Evolutionary conservation across 1,140 invertebrate genomes (phyloP).

Genomic region (Steinernema feltiae): DNA sequence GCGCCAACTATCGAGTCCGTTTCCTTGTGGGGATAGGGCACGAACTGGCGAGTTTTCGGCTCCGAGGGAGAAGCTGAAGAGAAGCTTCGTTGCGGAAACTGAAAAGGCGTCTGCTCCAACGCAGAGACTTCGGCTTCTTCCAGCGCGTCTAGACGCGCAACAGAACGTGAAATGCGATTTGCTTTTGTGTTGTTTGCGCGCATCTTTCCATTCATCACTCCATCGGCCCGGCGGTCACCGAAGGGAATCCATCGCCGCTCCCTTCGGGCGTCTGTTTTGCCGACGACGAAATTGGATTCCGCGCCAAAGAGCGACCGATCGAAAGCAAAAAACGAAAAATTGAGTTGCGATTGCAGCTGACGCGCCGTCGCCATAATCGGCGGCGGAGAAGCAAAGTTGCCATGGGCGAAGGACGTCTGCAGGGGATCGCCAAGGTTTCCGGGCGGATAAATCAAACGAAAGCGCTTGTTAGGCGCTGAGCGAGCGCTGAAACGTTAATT

Average conservation of each 20-base stretch:
- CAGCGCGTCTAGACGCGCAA: not conserved
- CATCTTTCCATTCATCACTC: not conserved
- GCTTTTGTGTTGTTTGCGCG: not conserved
- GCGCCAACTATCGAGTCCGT: too few species aligned
- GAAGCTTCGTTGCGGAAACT: too few species aligned
- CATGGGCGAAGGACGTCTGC: not conserved
- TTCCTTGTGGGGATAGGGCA: too few species aligned
- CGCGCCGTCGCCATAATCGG: too few species aligned
- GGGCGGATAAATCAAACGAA: not conserved
- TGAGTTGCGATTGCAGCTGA: not conserved
- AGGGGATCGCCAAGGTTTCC: not conserved
- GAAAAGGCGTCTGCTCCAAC: too few species aligned
- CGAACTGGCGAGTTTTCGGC: too few species aligned
- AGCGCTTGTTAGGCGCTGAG: not conserved
- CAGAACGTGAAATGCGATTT: not conserved
- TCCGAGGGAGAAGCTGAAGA: too few species aligned
- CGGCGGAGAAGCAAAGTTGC: too few species aligned
- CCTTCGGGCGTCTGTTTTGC: not conserved
- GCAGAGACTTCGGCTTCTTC: too few species aligned
- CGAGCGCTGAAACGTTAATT: not conserved
- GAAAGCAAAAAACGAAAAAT: not conserved
- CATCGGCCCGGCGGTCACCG: not conserved
- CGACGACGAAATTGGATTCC: not conserved
- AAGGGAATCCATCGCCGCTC: not conserved
- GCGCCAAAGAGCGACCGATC: not conserved